Evolutionary conservation across 1,140 invertebrate genomes (phyloP).

Genomic region (Kradibia gibbosae): DNA sequence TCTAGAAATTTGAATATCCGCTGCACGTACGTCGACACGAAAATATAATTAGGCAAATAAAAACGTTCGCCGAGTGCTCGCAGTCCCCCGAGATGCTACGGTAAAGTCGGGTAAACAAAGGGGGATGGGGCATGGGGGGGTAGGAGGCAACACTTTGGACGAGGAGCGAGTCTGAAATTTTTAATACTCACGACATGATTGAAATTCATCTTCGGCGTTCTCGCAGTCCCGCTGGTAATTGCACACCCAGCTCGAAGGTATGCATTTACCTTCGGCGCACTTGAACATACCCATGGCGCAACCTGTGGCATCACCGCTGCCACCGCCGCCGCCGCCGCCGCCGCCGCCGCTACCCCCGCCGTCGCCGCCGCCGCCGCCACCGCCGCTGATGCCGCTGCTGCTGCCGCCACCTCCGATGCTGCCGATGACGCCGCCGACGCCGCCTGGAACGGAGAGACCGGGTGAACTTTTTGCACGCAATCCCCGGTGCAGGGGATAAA

Average conservation of each 20-base stretch:
- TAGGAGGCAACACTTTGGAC: no score
- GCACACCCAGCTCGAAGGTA: slow-evolving; percentile 86
- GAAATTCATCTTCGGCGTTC: slow-evolving; percentile 91
- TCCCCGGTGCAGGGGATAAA: no score
- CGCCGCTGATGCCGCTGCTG: neutral
- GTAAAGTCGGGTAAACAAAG: no score
- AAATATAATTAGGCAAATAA: neutral
- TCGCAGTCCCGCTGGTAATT: slow-evolving; percentile 93
- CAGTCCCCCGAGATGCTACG: no score
- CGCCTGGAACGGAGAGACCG: neutral
- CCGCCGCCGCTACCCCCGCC: neutral
- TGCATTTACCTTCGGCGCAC: slow-evolving; percentile 89
- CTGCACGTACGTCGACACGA: neutral
- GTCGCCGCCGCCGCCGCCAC: neutral
- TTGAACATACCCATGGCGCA: slow-evolving; percentile 81
- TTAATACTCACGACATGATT: slow-evolving; percentile 86
- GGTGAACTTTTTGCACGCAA: no score
- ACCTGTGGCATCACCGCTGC: slow-evolving; percentile 33
- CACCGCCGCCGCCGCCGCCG: slow-evolving; percentile 11
- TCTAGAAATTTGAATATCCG: neutral
- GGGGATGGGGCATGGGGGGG: no score
- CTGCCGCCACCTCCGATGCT: neutral
- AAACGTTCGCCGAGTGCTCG: neutral
- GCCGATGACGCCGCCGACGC: neutral
- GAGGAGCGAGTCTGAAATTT: no score